Evolutionary conservation across 1,140 invertebrate genomes (phyloP), one percentile per base, ranked within the genome.

Genomic region (Tetramorium parvispinum): DNA sequence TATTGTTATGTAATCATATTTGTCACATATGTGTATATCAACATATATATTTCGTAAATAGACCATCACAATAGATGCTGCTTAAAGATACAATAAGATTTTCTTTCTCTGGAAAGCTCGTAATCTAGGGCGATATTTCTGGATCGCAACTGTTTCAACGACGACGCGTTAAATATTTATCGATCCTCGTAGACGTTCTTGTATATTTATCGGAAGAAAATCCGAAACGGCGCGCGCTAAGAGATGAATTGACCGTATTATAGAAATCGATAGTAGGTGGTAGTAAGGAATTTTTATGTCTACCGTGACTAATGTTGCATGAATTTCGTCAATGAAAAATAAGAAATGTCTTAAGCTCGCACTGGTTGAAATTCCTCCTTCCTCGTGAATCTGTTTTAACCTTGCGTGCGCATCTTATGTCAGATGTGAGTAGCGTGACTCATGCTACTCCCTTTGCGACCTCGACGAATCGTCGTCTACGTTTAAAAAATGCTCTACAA

Each of bases 151-250:
- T 66, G 13, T 37, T 51, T 51, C 76, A 51, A 3, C 46, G 27
- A 1, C 13, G 40, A 57, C 40, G 49, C 40, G 27, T 85, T 79
- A 89, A 89, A 89, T 85, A 89, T 89, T 89, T 85, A 89, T 88
- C 43, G 68, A 79, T 61, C 32, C 24, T n/a, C 18, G 0, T 49
- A 21, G 21, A 66, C 78, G 8, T 85, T 75, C 18, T 83, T 55
- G 57, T 83, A 81, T 70, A 89, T 71, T 88, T 61, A 81, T 89
- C 21, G 66, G 53, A 51, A 37, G 27, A 10, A 53, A 43, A 73
- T 59, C 57, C 13, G 27, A 79, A 76, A 76, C 32, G 7, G 6
- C 13, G 18, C 27, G 46, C n/a, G 49, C 4, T 10, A 43, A 24
- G 55, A 79, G 75, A 87, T 85, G 55, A 81, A 89, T 89, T 82